These are phyloP conservation scores for Hermaeophaga mercurialis DNA, from an alignment of 2,888 invertebrate species.

Conservation along the genomic window DNA sequence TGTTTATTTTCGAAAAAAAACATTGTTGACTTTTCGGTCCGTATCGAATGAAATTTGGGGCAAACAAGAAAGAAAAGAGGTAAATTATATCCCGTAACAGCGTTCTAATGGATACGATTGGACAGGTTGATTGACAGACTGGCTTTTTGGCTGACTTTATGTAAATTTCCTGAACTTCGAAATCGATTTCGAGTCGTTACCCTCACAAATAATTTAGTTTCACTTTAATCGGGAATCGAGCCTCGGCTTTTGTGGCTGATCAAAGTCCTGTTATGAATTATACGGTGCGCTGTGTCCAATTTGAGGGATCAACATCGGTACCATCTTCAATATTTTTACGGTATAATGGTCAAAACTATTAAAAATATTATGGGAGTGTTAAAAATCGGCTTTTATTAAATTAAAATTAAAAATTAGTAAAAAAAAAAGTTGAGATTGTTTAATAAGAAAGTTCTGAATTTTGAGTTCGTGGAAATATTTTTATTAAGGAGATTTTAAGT, in stretches of 20 bases:
- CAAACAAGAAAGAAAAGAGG: constrained; percentile 8
- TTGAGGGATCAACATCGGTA: too few species aligned
- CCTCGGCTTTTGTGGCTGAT: not conserved
- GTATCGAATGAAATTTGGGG: not conserved
- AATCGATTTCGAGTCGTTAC: constrained; percentile 20
- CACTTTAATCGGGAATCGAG: constrained; percentile 5
- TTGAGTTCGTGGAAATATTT: too few species aligned
- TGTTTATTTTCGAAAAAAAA: too few species aligned
- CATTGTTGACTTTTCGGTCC: too few species aligned
- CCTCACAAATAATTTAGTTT: constrained; percentile 16
- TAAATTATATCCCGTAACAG: constrained; percentile 18
- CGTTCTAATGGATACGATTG: constrained; percentile 22
- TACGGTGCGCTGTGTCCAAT: not conserved
- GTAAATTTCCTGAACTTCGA: constrained; percentile 19
- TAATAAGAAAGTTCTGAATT: too few species aligned
- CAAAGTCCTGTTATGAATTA: not conserved
- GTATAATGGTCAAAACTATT: too few species aligned
- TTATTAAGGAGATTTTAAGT: too few species aligned
- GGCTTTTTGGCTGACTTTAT: constrained; percentile 23
- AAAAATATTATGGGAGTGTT: too few species aligned
- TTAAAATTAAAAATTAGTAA: too few species aligned
- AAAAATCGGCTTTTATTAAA: too few species aligned
- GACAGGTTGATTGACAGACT: constrained; percentile 24
- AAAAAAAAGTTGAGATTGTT: too few species aligned
- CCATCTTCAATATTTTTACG: too few species aligned